phyloP scores from a whole-genome alignment of 2,888 invertebrate species.

The Oscheius sp. region DNA sequence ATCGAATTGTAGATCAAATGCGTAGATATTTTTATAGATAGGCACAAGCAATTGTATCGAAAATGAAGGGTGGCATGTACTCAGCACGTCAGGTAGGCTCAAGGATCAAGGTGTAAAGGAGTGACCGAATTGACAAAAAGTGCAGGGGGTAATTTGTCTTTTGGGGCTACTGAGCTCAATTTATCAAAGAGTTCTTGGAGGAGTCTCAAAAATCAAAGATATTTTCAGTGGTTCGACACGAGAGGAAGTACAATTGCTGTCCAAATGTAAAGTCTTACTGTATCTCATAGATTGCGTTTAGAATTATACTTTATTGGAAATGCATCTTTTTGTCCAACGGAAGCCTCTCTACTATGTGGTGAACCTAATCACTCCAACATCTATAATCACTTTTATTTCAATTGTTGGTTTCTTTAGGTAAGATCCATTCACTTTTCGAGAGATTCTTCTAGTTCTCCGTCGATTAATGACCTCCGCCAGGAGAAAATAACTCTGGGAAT shows the following conservation, averaged over 20 bases:
- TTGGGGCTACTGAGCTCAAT: too few species aligned
- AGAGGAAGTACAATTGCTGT: conserved; percentile 45
- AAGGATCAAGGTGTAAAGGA: too few species aligned
- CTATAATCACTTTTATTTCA: conserved; percentile 71
- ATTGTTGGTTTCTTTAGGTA: conserved; percentile 71
- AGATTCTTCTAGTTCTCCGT: conserved; percentile 49
- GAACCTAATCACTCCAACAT: conserved; percentile 71
- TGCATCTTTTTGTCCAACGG: conserved; percentile 43
- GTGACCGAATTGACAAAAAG: neutral
- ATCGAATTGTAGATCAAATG: too few species aligned
- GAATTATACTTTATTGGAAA: conserved; percentile 45
- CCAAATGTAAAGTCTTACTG: too few species aligned
- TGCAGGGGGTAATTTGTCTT: too few species aligned
- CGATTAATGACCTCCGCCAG: conserved; percentile 60
- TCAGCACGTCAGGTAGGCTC: conserved; percentile 39
- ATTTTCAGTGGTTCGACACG: conserved; percentile 39
- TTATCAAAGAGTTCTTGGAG: neutral
- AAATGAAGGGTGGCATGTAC: conserved; percentile 48
- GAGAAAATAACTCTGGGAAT: conserved; percentile 67
- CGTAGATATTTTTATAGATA: too few species aligned
- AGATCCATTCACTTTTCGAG: neutral
- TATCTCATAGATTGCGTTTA: too few species aligned
- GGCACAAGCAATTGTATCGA: conserved; percentile 47
- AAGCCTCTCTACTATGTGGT: conserved; percentile 55
- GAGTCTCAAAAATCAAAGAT: neutral